phyloP scores from a whole-genome alignment of 1,140 invertebrate genomes.

The Trichonephila clavata region DNA sequence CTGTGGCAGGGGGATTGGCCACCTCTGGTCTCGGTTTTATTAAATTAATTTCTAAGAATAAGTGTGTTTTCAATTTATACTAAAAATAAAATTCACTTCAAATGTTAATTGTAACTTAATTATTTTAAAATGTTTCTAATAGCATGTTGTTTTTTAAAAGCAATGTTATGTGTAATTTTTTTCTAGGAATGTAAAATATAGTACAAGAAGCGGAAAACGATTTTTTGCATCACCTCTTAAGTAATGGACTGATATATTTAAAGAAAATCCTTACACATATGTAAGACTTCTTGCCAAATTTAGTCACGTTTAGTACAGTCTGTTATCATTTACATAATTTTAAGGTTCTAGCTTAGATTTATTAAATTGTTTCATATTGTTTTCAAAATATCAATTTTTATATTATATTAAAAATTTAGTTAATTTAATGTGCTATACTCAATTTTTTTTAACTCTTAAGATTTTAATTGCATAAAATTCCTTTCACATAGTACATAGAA shows the following conservation, averaged over 20 bases:
- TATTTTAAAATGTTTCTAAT: no score
- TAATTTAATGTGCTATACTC: neutral
- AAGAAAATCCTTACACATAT: neutral
- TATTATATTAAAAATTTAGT: neutral
- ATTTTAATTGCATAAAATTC: no score
- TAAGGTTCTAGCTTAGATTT: neutral
- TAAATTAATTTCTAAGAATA: no score
- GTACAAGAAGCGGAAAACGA: neutral
- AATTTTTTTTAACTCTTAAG: neutral
- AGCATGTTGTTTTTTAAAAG: neutral
- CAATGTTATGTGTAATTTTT: neutral
- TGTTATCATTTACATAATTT: neutral
- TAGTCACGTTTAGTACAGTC: neutral
- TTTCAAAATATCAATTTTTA: neutral
- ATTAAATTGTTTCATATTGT: neutral
- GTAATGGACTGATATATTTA: neutral
- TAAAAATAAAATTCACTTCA: no score
- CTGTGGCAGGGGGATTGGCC: no score
- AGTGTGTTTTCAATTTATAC: no score
- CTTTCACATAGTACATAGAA: no score
- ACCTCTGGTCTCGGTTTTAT: no score
- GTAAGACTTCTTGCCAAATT: neutral
- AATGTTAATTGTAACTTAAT: no score
- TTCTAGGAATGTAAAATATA: neutral
- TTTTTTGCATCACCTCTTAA: neutral